phyloP scores from a whole-genome alignment of 2,888 invertebrate species.

The Drosophila longiperda region DNA sequence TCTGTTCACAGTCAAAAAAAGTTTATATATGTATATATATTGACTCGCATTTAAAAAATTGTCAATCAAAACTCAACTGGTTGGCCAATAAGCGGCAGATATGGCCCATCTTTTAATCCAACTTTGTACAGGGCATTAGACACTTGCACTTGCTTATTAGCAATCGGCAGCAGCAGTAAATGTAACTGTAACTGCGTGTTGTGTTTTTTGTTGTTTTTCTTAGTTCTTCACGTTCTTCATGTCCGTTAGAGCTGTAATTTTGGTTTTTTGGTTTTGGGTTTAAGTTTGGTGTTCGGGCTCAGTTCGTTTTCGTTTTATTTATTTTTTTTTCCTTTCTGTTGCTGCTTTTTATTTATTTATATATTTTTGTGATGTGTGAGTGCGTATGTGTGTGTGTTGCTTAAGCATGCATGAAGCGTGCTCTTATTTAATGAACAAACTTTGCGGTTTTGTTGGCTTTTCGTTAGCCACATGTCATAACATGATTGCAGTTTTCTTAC shows the following conservation, averaged over 20 bases:
- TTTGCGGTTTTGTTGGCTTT: constrained; percentile 62
- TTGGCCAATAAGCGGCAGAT: not conserved
- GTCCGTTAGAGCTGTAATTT: constrained; percentile 38
- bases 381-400: constrained; percentile 35
- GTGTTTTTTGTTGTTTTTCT: constrained; percentile 14
- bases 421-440: constrained; percentile 70
- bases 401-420: constrained; percentile 73
- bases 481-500: constrained; percentile 45
- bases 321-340: constrained; percentile 2
- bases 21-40: not conserved
- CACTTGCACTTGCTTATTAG: constrained; percentile 55
- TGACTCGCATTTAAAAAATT: not conserved
- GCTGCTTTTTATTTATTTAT: constrained; percentile 10
- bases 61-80: not conserved
- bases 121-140: constrained; percentile 35
- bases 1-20: not conserved
- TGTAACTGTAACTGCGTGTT: constrained; percentile 51
- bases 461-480: constrained; percentile 59
- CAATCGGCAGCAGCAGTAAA: constrained; percentile 45
- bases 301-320: constrained; percentile 33
- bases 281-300: constrained; percentile 29
- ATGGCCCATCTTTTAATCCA: no score
- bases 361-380: constrained; percentile 21
- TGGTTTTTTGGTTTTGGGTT: constrained; percentile 15
- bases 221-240: constrained; percentile 20